Evolutionary conservation across 2,113 vertebrate genomes (phyloP).

Genomic region (Paratilapia polleni): DNA sequence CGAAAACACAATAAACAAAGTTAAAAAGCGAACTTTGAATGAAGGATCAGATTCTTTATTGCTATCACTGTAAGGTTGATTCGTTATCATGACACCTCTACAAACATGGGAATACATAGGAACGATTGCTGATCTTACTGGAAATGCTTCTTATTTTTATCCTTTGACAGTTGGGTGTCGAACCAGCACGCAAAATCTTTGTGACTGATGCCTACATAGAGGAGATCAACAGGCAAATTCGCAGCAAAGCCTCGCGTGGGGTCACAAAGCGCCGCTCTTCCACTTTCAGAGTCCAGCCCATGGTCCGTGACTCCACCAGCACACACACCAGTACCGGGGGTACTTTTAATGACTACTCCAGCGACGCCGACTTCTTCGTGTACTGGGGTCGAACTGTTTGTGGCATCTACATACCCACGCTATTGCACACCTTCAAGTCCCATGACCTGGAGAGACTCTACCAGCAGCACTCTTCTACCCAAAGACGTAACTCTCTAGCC

Average conservation of each 20-base stretch:
- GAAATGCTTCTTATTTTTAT: background rate
- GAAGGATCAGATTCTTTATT: background rate
- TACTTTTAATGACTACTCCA: constrained; percentile 39
- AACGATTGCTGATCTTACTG: too few relatives aligned
- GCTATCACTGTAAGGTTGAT: too few relatives aligned
- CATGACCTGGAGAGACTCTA: constrained; percentile 80
- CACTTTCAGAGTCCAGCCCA: constrained; percentile 61
- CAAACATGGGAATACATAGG: too few relatives aligned
- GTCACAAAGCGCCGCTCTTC: constrained; percentile 73
- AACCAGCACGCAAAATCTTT: constrained; percentile 75
- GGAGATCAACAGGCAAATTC: constrained; percentile 81
- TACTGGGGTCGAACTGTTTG: constrained; percentile 67
- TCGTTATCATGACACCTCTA: too few relatives aligned
- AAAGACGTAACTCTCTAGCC: constrained; percentile 77
- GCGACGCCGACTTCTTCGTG: constrained; percentile 79
- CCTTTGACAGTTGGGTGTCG: constrained; percentile 67
- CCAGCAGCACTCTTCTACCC: constrained; percentile 80
- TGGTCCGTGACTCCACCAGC: constrained; percentile 43
- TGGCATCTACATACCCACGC: constrained; percentile 75
- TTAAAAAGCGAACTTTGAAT: background rate
- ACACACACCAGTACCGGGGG: constrained; percentile 9
- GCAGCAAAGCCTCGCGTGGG: constrained; percentile 72
- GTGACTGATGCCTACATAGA: constrained; percentile 80
- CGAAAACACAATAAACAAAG: too few relatives aligned
- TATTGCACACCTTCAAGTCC: constrained; percentile 82